Percentiles rank a stretch among this genome's conserved stretches.
phyloP scores from a whole-genome alignment of 92 coral and sea anemone genomes.

The Siderastrea radians region DNA sequence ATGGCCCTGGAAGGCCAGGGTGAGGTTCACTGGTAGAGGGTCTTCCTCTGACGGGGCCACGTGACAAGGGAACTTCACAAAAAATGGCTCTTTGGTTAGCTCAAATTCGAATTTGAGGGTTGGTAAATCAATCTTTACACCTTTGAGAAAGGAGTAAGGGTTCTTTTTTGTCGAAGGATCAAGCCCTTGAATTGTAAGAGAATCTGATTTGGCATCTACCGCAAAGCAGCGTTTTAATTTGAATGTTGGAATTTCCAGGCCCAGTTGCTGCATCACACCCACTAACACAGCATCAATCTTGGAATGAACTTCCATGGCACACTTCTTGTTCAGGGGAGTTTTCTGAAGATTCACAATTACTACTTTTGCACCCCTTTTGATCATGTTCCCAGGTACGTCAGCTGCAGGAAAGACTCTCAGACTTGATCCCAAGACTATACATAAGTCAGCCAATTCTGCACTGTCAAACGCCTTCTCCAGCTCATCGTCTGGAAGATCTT shows the following conservation, averaged over 20 bases:
- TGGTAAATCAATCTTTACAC: conserved; percentile 45
- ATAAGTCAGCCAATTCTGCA: conserved; percentile 70
- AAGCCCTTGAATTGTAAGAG: conserved; percentile 58
- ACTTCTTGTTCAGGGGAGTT: conserved; percentile 71
- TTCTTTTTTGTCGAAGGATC: conserved; percentile 52
- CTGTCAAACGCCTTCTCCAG: conserved; percentile 61
- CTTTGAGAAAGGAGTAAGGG: conserved; percentile 72
- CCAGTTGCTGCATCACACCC: conserved; percentile 65
- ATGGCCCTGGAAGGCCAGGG: conserved; percentile 74
- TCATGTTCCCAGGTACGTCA: conserved; percentile 71
- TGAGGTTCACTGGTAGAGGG: conserved; percentile 49
- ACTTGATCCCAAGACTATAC: conserved; percentile 85
- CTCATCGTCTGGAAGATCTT: conserved; percentile 77
- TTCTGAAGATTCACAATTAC: conserved; percentile 86
- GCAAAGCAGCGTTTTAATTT: conserved; percentile 66
- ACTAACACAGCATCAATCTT: conserved; percentile 70
- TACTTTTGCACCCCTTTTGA: conserved; percentile 61
- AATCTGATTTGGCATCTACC: conserved; percentile 38
- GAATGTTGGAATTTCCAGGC: conserved; percentile 70
- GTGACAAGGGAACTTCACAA: conserved; percentile 29
- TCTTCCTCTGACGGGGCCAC: conserved; percentile 28
- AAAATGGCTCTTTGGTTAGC: conserved; percentile 45
- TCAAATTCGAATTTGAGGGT: neutral
- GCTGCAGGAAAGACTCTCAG: conserved; percentile 87
- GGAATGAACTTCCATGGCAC: conserved; percentile 80